Evolutionary conservation across 2,888 invertebrate genomes (phyloP), one percentile per base, ranked within the genome.

Genomic region (Cerastis leucographa): DNA sequence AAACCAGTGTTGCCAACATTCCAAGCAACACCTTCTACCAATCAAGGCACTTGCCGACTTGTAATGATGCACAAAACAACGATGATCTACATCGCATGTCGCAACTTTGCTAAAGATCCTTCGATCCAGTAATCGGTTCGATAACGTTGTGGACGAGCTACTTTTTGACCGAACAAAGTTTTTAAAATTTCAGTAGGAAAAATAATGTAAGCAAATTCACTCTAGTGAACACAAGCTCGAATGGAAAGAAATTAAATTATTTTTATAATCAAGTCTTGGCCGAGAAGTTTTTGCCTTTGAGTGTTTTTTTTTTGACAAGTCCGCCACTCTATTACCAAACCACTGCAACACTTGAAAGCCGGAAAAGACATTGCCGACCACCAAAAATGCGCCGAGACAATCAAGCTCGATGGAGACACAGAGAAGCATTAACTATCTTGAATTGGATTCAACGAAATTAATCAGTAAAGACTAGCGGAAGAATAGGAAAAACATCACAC

Each of bases 41-140:
- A 75, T 80, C 69, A 75, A 85, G 73, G 59, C 67, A 78, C 74
- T 68, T 51, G 74, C 76, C 68, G 78, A 68, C 79, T 74, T 78
- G 68, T 76, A 87, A 87, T 84, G 84, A 87, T 69, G 74, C 70
- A 76, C 81, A 83, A 78, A 85, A 87, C 86, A 86, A 72, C 76
- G 74, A 80, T 84, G 82, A 88, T 86, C 85, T 86, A 88, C 77
- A 86, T 84, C 78, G 73, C 19, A 61, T 87, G 85, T 78, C 67
- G 88, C 76, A 88, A 87, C 59, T 62, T 59, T 9, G 66, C 80
- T 86, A 81, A 87, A 86, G 68, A 87, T 81, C 69, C 76, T 73
- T 76, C 74, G 78, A 87, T 82, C 59, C 74, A 80, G 82, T 84
- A 81, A 86, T 84, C 78, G 71, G 76, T 75, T 69, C 66, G 69